Conservation (phyloP, 2,113 vertebrate species). For the Larimichthys crocea region DNA sequence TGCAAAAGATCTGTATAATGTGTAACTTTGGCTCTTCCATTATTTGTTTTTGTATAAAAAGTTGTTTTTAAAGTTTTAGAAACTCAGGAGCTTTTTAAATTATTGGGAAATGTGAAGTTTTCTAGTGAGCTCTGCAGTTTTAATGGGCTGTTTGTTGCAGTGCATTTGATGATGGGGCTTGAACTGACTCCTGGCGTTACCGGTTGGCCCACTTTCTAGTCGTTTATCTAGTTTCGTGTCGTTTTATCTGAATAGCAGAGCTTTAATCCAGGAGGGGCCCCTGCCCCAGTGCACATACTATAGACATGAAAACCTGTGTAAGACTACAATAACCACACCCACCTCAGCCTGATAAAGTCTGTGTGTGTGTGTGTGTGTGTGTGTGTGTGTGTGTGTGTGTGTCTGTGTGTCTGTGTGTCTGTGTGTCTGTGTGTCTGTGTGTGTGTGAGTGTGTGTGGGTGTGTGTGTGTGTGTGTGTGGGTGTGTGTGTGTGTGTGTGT, state of each 20-base stretch:
- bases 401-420: no score
- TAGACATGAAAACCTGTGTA: conserved; percentile 63
- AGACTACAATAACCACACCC: conserved; percentile 64
- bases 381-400: background rate
- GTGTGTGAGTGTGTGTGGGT: no score
- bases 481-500: no score
- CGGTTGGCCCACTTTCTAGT: conserved; percentile 68
- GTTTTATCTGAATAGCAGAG: conserved; percentile 61
- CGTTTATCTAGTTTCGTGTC: conserved; percentile 66
- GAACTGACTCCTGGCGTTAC: conserved; percentile 47
- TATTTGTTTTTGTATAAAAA: background rate
- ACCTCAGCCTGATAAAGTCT: conserved; percentile 54
- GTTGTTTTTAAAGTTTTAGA: background rate
- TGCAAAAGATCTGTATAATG: background rate
- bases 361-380: conserved; percentile 11
- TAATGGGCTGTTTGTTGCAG: conserved; percentile 7
- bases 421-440: no score
- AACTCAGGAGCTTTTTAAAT: background rate
- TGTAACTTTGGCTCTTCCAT: background rate
- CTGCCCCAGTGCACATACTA: conserved; percentile 43
- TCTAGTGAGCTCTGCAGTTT: background rate
- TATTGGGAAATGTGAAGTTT: background rate
- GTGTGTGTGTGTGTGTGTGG: no score
- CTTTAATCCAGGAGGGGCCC: conserved; percentile 71
- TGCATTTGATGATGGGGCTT: conserved; percentile 27